Evolutionary conservation across 1,140 invertebrate genomes (phyloP).

Genomic region (Aphidius gifuensis): DNA sequence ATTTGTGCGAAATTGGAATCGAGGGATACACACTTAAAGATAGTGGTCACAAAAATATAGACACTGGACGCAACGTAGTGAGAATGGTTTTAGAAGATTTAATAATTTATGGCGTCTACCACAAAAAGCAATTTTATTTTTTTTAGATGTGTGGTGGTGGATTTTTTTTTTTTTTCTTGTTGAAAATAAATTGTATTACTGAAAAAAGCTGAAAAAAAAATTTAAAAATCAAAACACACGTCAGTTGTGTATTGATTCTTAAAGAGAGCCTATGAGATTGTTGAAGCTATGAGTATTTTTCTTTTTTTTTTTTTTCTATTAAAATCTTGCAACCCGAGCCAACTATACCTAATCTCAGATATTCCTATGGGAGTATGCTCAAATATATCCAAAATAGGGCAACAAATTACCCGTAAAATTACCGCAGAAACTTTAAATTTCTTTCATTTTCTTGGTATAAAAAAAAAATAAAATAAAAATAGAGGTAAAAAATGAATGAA

Average conservation of each 20-base stretch:
- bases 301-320: not conserved
- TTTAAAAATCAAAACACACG: too few relatives aligned
- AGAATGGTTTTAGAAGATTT: conserved; percentile 22
- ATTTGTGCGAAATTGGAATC: too few relatives aligned
- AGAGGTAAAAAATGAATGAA: not conserved
- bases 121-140: conserved; percentile 18
- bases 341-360: conserved; percentile 14
- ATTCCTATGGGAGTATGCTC: conserved; percentile 17
- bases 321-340: too few relatives aligned
- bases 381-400: conserved; percentile 19
- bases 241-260: not conserved
- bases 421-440: conserved; percentile 31
- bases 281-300: too few relatives aligned
- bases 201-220: too few relatives aligned
- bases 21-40: not conserved
- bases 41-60: conserved; percentile 11
- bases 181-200: too few relatives aligned
- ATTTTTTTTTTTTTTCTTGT: not conserved
- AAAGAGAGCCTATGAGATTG: not conserved
- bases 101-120: conserved; percentile 28
- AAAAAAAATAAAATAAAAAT: conserved; percentile 21
- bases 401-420: conserved; percentile 33
- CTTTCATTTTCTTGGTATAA: conserved; percentile 22
- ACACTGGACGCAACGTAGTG: conserved; percentile 13
- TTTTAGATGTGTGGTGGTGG: conserved; percentile 9